Percentiles rank a stretch among this genome's conserved stretches.
phyloP scores from a whole-genome alignment of 2,888 invertebrate species.

The Podotricha telesiphe region DNA sequence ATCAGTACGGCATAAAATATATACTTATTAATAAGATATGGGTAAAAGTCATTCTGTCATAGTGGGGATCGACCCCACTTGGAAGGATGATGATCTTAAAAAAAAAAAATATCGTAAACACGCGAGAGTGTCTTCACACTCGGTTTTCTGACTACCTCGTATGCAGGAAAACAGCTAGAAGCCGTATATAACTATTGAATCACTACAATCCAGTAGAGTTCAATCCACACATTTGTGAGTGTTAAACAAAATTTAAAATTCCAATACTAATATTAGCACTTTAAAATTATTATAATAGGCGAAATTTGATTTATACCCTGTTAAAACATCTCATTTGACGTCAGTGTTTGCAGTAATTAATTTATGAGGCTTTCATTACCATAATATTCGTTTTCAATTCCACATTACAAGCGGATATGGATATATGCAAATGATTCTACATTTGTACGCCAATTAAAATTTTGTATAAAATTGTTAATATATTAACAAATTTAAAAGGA shows the following conservation, averaged over 20 bases:
- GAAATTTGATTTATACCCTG: slow-evolving; percentile 42
- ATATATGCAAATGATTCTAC: slow-evolving; percentile 42
- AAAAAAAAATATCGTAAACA: no score
- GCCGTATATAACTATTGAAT: no score
- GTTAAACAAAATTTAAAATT: not conserved
- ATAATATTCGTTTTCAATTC: slow-evolving; percentile 45
- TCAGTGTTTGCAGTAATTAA: slow-evolving; percentile 47
- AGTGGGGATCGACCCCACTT: no score
- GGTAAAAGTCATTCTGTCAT: no score
- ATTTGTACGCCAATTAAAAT: slow-evolving; percentile 29
- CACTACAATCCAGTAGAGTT: no score
- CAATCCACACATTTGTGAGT: no score
- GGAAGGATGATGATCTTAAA: no score
- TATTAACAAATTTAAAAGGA: not conserved
- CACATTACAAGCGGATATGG: slow-evolving; percentile 40
- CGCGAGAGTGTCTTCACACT: no score
- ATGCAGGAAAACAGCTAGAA: no score
- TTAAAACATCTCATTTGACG: slow-evolving; percentile 47
- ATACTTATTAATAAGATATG: no score
- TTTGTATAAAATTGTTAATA: slow-evolving; percentile 21
- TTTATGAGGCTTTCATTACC: slow-evolving; percentile 48
- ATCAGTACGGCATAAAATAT: no score
- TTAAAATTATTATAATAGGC: slow-evolving; percentile 22
- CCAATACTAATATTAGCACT: not conserved
- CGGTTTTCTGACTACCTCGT: no score